phyloP scores from a whole-genome alignment of 2,797 vertebrate species.

The Sebastes minor region DNA sequence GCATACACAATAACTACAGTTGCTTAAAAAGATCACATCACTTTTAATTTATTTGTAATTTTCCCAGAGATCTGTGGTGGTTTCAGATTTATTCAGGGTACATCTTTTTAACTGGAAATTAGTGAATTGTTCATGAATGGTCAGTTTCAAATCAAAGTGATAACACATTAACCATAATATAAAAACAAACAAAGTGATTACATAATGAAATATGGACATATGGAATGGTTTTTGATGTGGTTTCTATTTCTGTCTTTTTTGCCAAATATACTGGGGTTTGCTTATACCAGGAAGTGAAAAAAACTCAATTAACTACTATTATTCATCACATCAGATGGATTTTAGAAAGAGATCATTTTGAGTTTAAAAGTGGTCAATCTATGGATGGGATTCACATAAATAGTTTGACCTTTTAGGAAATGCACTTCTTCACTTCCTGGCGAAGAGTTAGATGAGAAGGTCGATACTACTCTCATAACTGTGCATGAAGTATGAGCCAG shows the following conservation, averaged over 20 bases:
- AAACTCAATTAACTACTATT: not conserved
- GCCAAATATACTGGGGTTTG: not conserved
- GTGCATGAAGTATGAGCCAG: not conserved
- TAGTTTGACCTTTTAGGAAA: not conserved
- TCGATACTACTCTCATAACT: not conserved
- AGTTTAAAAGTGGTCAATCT: not conserved
- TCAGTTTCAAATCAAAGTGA: not conserved
- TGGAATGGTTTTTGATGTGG: not conserved
- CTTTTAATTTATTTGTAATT: not conserved
- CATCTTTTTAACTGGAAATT: not conserved
- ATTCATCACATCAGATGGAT: not conserved
- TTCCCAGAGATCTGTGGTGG: not conserved
- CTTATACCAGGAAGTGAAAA: not conserved
- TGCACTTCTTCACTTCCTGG: not conserved
- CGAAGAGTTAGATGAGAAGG: not conserved
- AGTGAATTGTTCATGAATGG: not conserved
- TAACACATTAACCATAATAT: not conserved
- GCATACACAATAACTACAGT: conserved; percentile 56
- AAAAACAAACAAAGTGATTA: not conserved
- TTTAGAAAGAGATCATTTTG: not conserved
- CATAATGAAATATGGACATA: not conserved
- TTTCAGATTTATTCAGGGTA: not conserved
- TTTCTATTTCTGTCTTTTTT: not conserved
- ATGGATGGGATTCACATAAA: not conserved
- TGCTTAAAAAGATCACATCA: conserved; percentile 48